Conservation (phyloP, 2,888 invertebrate genomes). For the Eucriotettix oculatus region DNA sequence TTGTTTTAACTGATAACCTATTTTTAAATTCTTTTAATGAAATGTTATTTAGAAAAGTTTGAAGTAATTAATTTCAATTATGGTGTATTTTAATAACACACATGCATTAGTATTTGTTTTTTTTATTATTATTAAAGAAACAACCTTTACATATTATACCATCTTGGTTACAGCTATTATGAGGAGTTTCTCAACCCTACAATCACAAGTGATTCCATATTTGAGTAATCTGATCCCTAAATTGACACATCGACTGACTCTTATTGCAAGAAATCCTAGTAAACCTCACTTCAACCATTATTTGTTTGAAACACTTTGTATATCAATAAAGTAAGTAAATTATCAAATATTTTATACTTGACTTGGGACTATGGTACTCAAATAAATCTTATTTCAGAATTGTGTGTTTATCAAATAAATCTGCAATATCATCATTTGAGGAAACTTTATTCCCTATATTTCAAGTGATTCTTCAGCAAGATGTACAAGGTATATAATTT, state of each 20-base stretch:
- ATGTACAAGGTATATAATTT: conserved; percentile 57
- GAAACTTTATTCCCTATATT: conserved; percentile 87
- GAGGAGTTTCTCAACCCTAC: conserved; percentile 65
- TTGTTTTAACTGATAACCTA: too few species aligned
- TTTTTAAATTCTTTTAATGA: too few species aligned
- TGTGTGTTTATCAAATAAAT: conserved; percentile 66
- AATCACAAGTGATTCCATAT: conserved; percentile 63
- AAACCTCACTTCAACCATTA: conserved; percentile 98
- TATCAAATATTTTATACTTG: conserved; percentile 1
- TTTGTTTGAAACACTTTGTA: conserved; percentile 85
- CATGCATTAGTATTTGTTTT: too few species aligned
- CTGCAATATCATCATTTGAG: conserved; percentile 76
- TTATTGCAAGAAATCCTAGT: conserved; percentile 83
- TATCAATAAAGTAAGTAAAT: conserved; percentile 57
- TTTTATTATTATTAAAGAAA: too few species aligned
- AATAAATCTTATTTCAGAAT: conserved; percentile 35
- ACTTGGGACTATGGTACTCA: not conserved
- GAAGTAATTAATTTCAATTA: too few species aligned
- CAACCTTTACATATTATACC: not conserved
- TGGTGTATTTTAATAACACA: too few species aligned
- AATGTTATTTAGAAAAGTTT: too few species aligned
- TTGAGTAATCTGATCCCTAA: conserved; percentile 67
- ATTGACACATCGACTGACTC: conserved; percentile 63
- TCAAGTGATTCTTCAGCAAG: conserved; percentile 84
- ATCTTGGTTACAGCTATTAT: conserved; percentile 55